Conservation (phyloP, 2,888 invertebrate species). For the Drosophila rellima region DNA sequence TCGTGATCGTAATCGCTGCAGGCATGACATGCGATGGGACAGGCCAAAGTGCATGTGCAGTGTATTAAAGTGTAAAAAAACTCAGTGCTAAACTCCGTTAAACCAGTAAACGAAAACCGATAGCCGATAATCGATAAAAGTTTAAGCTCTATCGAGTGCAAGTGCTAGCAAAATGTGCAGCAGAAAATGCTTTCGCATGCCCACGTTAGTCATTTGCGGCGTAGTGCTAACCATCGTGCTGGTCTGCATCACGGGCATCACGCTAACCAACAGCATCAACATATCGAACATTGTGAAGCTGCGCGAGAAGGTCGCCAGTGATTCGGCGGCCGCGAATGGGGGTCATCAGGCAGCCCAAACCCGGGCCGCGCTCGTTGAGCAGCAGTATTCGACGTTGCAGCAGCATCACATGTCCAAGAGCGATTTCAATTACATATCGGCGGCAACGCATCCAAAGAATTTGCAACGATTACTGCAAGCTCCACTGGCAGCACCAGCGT, state of each 20-base stretch:
- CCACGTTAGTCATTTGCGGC: constrained; percentile 85
- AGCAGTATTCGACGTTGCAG: constrained; percentile 83
- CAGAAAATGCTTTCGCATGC: constrained; percentile 85
- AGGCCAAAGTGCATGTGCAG: constrained; percentile 25
- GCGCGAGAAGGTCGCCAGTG: constrained; percentile 85
- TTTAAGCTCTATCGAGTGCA: background rate
- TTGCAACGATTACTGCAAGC: constrained; percentile 69
- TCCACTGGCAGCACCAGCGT: constrained; percentile 8
- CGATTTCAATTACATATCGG: constrained; percentile 83
- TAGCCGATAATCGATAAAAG: constrained; percentile 13
- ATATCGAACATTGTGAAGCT: constrained; percentile 85
- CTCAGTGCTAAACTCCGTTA: background rate
- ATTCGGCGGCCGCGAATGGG: constrained; percentile 84
- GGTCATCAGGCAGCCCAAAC: constrained; percentile 83
- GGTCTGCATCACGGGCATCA: constrained; percentile 87
- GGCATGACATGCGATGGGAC: constrained; percentile 18
- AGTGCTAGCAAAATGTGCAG: constrained; percentile 81
- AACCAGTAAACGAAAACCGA: constrained; percentile 9
- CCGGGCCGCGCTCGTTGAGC: constrained; percentile 83
- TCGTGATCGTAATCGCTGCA: constrained; percentile 11
- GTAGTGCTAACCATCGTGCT: constrained; percentile 86
- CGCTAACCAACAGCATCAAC: constrained; percentile 86
- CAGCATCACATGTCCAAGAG: constrained; percentile 83
- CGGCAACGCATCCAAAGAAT: constrained; percentile 84
- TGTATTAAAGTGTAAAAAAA: background rate